These are phyloP conservation scores for Dendronephthya gigantea DNA, from an alignment of 64 coral and sea anemone species.

Conservation along the genomic window DNA sequence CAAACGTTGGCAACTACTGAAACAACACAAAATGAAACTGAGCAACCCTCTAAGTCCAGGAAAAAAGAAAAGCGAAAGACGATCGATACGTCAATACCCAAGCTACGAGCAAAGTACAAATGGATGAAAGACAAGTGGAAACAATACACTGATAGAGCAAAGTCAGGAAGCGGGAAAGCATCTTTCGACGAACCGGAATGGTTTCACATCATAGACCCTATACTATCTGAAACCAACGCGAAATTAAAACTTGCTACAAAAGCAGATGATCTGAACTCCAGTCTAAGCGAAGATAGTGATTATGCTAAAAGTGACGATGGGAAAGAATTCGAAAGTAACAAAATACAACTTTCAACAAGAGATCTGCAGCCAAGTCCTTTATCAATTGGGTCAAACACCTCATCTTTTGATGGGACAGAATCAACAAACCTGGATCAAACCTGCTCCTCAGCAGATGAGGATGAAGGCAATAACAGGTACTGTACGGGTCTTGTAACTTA, in stretches of 20 bases:
- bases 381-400: background rate
- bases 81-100: slow-evolving; percentile 42
- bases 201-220: slow-evolving; percentile 5
- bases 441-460: no score
- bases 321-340: background rate
- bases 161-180: background rate
- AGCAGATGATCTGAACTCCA: background rate
- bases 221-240: slow-evolving; percentile 9
- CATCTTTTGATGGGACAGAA: background rate
- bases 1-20: no score
- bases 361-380: background rate
- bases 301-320: background rate
- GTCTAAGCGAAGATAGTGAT: background rate
- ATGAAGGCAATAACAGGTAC: background rate
- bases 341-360: background rate
- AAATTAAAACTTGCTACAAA: background rate
- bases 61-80: slow-evolving; percentile 23
- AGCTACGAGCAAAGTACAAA: slow-evolving; percentile 45
- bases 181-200: background rate
- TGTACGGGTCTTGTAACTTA: background rate
- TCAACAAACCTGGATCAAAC: no score
- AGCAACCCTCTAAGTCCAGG: background rate
- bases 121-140: slow-evolving; percentile 27
- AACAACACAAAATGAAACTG: background rate
- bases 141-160: background rate